Evolutionary conservation across 2,797 vertebrate genomes (phyloP), one percentile per base, ranked within the genome.

Genomic region (Spheniscus humboldti): DNA sequence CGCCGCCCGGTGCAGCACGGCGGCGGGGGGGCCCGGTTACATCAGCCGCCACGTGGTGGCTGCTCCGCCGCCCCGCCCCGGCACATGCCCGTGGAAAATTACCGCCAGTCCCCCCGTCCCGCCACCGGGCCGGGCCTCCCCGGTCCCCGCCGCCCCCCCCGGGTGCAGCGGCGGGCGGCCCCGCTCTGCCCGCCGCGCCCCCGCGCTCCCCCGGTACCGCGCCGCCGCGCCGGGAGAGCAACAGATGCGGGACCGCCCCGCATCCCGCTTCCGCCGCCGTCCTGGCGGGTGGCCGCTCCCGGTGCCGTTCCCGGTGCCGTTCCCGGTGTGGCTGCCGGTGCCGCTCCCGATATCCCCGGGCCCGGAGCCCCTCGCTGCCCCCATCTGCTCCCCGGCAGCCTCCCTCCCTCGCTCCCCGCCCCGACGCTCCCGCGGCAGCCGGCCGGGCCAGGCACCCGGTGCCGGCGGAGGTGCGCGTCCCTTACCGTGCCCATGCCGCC

Each of bases 11-110:
- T 67, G 91, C 71, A 55, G 87, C 81, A 37, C 76, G 92, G 96
- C 62, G 63, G 79, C 87, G 56, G 81, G 91, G 92, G 87, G 90
- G 64, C 72, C 78, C 83, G 78, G 97, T 98, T 98, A 97, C 98
- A 98, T 97, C 98, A 98, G 97, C 97, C 95, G 97, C 97, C 97
- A 98, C 97, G 97, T 98, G 98, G 97, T 96, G 92, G 53, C 91
- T 88, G 90, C 87, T 95, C 87, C 52, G 64, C 91, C 88, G 91
- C 95, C 95, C 97, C 97, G 94, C 97, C 96, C 95, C 95, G 90
- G 94, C 89, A 95, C 97, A 96, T 94, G 97, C 95, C 76, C 90
- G 98, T 98, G 97, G 98, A 98, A 98, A 97, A 97, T 98, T 98
- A 97, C 97, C 86, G 95, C 88, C 88, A 74, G 72, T 94, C 79